Base-by-base conservation (phyloP, 1,140 invertebrate species). In the Vanessa atalanta region DNA sequence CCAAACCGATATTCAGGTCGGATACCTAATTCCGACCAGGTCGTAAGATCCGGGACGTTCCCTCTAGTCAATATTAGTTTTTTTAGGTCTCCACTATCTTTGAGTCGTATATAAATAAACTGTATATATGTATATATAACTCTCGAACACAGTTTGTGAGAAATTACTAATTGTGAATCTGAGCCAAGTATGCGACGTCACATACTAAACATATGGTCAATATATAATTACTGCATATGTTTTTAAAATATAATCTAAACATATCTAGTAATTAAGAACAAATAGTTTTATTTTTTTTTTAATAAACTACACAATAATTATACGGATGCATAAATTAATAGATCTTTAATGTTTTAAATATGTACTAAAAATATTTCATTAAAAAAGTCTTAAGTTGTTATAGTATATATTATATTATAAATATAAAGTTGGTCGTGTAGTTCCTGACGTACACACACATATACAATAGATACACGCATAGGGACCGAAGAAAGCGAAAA, bases 131-230 rank as follows among this genome's bases (percentile, higher is more conserved):
- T 4, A 31, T 31, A 31, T 68, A 57, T 20, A 68, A 55, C 66
- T 47, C 20, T 68, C 66, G 51, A 57, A 68, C n/a, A 57, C 57
- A 14, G 12, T 68, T 31, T 57, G 26, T 57, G 20, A 43, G 48
- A 68, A 67, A 67, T 57, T 68, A 23, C 57, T 68, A 47, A 57
- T 7, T 51, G 26, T 69, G 66, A 53, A 69, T 9, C 15, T 15
- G 66, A 57, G 66, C 66, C 66, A 69, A 69, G 57, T 16, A 60
- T 69, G 60, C 55, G 53, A 23, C 55, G n/a, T 47, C 31, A 69
- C 43, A 4, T 3, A 20, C 13, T 26, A 65, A 43, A 55, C 16
- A 60, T 15, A 37, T 37, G 31, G 23, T 15, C 31, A 23, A 23
- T 57, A 55, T 9, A 23, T 57, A 14, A 57, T 23, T 23, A 55